Evolutionary conservation across 2,113 vertebrate species (phyloP).

Genomic region (Ariopsis seemanni): DNA sequence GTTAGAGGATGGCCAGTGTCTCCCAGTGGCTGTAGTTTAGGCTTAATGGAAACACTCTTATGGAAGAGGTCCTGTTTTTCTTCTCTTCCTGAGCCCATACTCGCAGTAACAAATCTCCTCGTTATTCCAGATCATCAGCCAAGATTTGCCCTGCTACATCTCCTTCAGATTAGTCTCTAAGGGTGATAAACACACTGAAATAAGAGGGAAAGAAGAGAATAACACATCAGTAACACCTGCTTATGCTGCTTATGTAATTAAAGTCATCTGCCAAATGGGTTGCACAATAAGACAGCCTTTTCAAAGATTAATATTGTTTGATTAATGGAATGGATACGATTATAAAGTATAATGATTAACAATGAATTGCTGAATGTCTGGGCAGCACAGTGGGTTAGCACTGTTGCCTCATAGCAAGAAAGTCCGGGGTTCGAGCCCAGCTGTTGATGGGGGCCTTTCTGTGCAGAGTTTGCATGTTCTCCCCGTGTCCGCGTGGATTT

Average conservation of each 20-base stretch:
- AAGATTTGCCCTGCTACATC: constrained; percentile 51
- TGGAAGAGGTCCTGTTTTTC: constrained; percentile 65
- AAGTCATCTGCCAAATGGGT: neutral
- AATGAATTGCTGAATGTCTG: neutral
- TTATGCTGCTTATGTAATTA: neutral
- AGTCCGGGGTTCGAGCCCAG: too few relatives aligned
- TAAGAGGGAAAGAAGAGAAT: constrained; percentile 49
- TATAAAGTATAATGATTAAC: too few relatives aligned
- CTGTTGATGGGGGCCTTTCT: too few relatives aligned
- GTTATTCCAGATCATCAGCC: constrained; percentile 62
- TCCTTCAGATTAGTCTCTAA: constrained; percentile 47
- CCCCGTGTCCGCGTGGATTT: too few relatives aligned
- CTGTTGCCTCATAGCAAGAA: too few relatives aligned
- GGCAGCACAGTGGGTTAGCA: too few relatives aligned
- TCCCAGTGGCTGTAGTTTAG: constrained; percentile 70
- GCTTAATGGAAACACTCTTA: constrained; percentile 71
- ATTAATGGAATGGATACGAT: neutral
- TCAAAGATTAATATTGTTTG: neutral
- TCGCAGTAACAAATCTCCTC: constrained; percentile 58
- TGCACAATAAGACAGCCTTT: neutral
- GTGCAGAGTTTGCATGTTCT: too few relatives aligned
- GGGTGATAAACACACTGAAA: constrained; percentile 62
- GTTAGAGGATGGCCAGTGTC: constrained; percentile 66
- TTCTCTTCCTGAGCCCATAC: constrained; percentile 47
- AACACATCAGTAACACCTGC: constrained; percentile 18